These are phyloP conservation scores for Mustela nigripes DNA, from an alignment of 2,113 vertebrate species.

Conservation along the genomic window DNA sequence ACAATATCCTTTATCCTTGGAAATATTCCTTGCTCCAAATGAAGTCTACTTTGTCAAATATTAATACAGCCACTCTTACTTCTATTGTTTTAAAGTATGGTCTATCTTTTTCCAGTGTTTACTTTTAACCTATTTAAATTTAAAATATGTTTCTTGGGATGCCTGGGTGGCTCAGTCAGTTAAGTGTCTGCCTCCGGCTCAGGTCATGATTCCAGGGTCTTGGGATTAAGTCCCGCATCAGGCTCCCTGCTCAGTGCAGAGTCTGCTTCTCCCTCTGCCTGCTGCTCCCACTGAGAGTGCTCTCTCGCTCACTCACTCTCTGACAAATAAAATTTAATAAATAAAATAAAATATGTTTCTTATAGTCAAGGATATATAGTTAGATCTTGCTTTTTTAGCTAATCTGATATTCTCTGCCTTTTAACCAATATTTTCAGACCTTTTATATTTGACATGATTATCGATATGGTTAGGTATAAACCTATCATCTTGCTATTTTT, in stretches of 20 bases:
- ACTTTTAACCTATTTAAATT: not conserved
- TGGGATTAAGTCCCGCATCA: too few relatives aligned
- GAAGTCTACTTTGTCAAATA: not conserved
- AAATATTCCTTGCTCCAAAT: not conserved
- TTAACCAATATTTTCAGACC: not conserved
- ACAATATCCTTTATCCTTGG: not conserved
- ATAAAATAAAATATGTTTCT: not conserved
- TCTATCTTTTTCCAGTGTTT: not conserved
- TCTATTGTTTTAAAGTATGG: not conserved
- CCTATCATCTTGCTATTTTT: not conserved
- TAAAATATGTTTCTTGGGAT: not conserved
- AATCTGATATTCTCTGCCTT: conserved; percentile 22
- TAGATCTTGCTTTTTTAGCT: not conserved
- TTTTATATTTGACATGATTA: not conserved
- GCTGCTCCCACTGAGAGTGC: too few relatives aligned
- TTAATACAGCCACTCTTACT: not conserved
- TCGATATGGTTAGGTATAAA: not conserved
- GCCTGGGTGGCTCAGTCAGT: too few relatives aligned
- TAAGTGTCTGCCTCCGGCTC: too few relatives aligned
- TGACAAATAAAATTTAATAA: too few relatives aligned
- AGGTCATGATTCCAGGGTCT: too few relatives aligned
- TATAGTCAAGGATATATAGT: not conserved
- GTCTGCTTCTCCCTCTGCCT: too few relatives aligned
- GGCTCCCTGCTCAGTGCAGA: too few relatives aligned
- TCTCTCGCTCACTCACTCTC: too few relatives aligned